These are phyloP conservation scores for Hyposoter dolosus DNA, from an alignment of 2,888 invertebrate genomes.

Conservation along the genomic window DNA sequence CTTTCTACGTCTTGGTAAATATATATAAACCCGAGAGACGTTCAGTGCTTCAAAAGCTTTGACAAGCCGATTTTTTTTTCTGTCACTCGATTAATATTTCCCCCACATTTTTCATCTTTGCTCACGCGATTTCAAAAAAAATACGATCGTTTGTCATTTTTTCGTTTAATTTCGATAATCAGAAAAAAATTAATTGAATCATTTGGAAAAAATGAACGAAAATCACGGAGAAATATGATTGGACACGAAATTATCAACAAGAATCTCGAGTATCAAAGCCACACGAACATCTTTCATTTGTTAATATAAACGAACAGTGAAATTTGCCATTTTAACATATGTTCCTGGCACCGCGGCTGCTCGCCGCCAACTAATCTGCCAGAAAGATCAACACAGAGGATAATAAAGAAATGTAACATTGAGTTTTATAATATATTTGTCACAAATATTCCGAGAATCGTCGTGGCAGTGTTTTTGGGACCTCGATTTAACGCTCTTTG, in stretches of 20 bases:
- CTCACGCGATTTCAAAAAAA: neutral
- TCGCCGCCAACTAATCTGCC: constrained; percentile 29
- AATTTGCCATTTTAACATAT: constrained; percentile 70
- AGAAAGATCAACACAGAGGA: neutral
- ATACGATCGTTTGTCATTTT: neutral
- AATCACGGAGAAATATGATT: neutral
- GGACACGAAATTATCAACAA: neutral
- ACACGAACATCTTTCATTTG: neutral
- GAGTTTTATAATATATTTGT: constrained; percentile 9
- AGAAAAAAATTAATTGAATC: neutral
- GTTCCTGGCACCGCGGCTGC: constrained; percentile 43
- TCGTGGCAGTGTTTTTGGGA: neutral
- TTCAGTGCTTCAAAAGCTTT: constrained; percentile 5
- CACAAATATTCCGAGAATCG: constrained; percentile 2
- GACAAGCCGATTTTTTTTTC: neutral
- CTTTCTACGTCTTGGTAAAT: constrained; percentile 33
- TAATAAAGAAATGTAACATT: neutral
- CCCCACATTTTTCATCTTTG: neutral
- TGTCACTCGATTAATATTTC: neutral
- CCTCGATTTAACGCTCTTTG: neutral
- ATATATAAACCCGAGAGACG: constrained; percentile 2
- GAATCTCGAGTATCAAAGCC: neutral
- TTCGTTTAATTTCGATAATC: neutral
- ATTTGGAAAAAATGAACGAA: neutral
- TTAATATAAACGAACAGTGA: constrained; percentile 66